These are phyloP conservation scores for Chelon labrosus DNA, from an alignment of 2,797 vertebrate species.

Conservation along the genomic window DNA sequence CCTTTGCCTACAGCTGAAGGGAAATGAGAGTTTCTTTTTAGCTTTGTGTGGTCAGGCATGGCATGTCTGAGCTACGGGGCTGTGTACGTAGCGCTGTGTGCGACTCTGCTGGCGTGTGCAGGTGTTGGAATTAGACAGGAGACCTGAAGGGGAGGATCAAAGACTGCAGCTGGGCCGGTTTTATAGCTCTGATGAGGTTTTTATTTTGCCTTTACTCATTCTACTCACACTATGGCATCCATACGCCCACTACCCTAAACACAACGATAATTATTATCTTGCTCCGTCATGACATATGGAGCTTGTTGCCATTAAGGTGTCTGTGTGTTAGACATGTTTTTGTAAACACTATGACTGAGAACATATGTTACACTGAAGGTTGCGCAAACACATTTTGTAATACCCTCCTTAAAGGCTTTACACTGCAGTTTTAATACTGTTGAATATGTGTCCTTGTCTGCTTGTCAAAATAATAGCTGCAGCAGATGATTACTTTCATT, in stretches of 20 bases:
- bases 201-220: constrained; percentile 36
- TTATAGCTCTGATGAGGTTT: constrained; percentile 60
- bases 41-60: constrained; percentile 40
- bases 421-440: background rate
- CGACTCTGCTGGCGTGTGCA: constrained; percentile 50
- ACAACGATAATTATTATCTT: background rate
- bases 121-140: constrained; percentile 67
- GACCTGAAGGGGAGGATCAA: constrained; percentile 65
- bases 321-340: background rate
- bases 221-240: constrained; percentile 19
- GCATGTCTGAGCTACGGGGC: constrained; percentile 33
- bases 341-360: background rate
- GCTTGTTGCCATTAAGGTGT: background rate
- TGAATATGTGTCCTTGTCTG: background rate
- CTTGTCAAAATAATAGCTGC: background rate
- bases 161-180: constrained; percentile 68
- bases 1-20: constrained; percentile 45
- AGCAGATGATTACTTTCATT: background rate
- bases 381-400: background rate
- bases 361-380: background rate
- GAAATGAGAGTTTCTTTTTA: constrained; percentile 28
- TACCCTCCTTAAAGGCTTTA: background rate
- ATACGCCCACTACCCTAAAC: constrained; percentile 12
- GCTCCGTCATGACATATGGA: background rate
- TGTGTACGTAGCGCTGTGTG: constrained; percentile 8